Percentiles rank a stretch among this genome's conserved stretches.
Conservation (phyloP, 2,888 invertebrate genomes). For the Dinocampus coccinellae region DNA sequence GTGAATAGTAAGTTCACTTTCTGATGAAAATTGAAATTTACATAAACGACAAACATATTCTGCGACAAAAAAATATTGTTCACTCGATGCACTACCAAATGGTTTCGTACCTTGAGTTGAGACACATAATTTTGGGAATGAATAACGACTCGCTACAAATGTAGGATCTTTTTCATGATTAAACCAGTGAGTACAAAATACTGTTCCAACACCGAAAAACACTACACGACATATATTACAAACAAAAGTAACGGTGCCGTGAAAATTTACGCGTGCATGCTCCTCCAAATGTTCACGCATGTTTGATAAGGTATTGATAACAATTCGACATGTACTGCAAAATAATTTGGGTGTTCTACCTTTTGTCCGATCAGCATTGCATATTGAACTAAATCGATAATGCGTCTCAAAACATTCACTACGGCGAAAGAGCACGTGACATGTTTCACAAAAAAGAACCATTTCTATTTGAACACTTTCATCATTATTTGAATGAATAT, state of each 20-base stretch:
- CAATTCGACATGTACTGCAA: conserved; percentile 54
- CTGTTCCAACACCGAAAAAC: conserved; percentile 56
- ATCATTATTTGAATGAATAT: conserved; percentile 31
- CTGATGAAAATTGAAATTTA: conserved; percentile 51
- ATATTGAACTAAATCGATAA: conserved; percentile 46
- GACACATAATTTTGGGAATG: conserved; percentile 56
- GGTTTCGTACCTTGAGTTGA: conserved; percentile 43
- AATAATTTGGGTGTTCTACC: conserved; percentile 54
- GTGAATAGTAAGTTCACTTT: conserved; percentile 45
- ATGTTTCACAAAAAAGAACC: conserved; percentile 56
- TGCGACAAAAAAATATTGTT: conserved; percentile 57
- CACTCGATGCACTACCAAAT: conserved; percentile 35
- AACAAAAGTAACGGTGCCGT: conserved; percentile 51
- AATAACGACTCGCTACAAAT: conserved; percentile 56
- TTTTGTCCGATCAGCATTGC: conserved; percentile 44
- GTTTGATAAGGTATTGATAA: conserved; percentile 50
- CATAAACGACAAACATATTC: conserved; percentile 58
- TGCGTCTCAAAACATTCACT: conserved; percentile 61
- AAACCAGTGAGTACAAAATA: conserved; percentile 60
- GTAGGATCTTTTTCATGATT: conserved; percentile 54
- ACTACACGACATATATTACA: conserved; percentile 63
- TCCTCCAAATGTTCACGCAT: conserved; percentile 55
- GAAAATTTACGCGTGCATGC: conserved; percentile 49
- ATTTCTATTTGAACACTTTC: conserved; percentile 58
- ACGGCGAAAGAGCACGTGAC: conserved; percentile 56